Base-by-base conservation (phyloP, 2,888 invertebrate species). In the Lasioglossum marginatum region DNA sequence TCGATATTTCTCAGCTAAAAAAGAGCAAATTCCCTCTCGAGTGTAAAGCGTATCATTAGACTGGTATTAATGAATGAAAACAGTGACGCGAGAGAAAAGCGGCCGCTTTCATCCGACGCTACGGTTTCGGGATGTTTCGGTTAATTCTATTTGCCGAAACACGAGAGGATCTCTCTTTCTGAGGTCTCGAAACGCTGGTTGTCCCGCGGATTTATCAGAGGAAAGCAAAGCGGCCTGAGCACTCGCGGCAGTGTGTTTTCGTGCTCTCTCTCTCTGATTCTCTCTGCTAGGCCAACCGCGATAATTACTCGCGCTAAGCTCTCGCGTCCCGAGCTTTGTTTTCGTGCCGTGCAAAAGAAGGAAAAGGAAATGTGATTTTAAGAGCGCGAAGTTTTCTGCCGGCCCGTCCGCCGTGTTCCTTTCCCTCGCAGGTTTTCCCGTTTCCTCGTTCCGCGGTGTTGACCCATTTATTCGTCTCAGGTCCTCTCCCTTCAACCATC, bases 281-380 rank as follows among this genome's bases (percentile, higher is more conserved):
- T 60, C 76, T 73, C 79, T 34, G 31, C 31, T 31, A 60, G 48
- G 52, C 57, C 23, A 34, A 37, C 75, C 63, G n/a, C 68, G 73
- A 87, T 89, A 89, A 89, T 90, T 88, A 82, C 82, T 79, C 72
- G 48, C 78, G 75, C 82, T 79, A 80, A 87, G 83, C 76, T 83
- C 79, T 76, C 76, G 60, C 79, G 76, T 72, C 75, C 57, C 79
- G 52, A 60, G 74, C 79, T 85, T 89, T 89, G 81, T 85, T 89
- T 83, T 63, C 73, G 34, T 43, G 48, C 68, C 31, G 34, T 43
- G 60, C 10, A 84, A 68, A 81, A 82, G 82, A 71, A 68, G 31
- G 73, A 31, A 74, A 77, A 72, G 74, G 81, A 89, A 89, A 89
- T 83, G 86, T 85, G 89, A 90, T 90, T 90, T 88, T 78, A 89